A percentile compares a stretch with the other conserved stretches of the same genome.
Evolutionary conservation across 2,888 invertebrate genomes (phyloP).

Genomic region (Ectemnius cavifrons): DNA sequence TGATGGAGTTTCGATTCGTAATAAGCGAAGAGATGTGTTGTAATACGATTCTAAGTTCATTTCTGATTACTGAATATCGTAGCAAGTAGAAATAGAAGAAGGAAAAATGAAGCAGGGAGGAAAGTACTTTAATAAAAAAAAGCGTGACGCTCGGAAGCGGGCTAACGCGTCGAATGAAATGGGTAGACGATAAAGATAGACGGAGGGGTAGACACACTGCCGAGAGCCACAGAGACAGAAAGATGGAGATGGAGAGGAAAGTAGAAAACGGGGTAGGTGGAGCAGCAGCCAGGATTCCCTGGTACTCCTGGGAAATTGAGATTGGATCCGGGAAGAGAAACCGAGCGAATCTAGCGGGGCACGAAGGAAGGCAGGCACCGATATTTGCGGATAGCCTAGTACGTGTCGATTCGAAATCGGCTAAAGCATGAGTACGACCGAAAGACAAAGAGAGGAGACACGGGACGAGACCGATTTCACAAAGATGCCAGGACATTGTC

Average conservation of each 20-base stretch:
- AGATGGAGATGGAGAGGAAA: conserved; percentile 24
- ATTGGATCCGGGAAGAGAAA: conserved; percentile 64
- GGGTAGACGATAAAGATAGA: conserved; percentile 47
- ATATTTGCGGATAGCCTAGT: conserved; percentile 31
- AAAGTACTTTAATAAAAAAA: conserved; percentile 15
- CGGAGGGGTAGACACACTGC: conserved; percentile 15
- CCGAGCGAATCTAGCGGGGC: conserved; percentile 41
- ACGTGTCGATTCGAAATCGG: conserved; percentile 46
- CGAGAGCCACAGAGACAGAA: conserved; percentile 11
- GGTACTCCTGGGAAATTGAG: conserved; percentile 67
- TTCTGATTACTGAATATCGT: too few species aligned
- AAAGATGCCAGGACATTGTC: conserved; percentile 45
- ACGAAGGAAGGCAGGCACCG: conserved; percentile 10
- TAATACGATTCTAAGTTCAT: too few species aligned
- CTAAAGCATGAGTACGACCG: background rate
- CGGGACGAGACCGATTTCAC: conserved; percentile 37
- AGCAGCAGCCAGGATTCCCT: conserved; percentile 32
- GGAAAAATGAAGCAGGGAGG: background rate
- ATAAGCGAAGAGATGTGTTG: too few species aligned
- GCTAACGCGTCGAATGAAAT: conserved; percentile 51
- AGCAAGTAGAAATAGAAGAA: too few species aligned
- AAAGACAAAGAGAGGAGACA: conserved; percentile 10
- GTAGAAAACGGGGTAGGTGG: conserved; percentile 3
- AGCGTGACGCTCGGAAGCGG: conserved; percentile 17
- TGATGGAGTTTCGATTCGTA: too few species aligned